phyloP scores from a whole-genome alignment of 2,888 invertebrate genomes.

The Synergus itoensis region DNA sequence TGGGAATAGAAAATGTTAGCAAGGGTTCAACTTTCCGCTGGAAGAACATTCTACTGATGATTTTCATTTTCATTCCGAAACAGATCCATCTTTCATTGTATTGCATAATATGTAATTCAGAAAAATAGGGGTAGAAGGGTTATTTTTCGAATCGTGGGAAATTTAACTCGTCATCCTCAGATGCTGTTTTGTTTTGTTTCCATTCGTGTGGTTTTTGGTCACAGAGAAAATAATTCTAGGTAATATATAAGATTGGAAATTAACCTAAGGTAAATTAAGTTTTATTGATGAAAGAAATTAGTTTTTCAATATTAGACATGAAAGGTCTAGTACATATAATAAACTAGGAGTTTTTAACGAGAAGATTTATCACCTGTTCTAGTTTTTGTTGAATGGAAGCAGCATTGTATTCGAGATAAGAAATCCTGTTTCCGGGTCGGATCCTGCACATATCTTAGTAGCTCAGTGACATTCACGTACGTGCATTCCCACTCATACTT shows the following conservation, averaged over 20 bases:
- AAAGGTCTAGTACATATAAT: background rate
- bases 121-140: background rate
- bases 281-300: no score
- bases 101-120: background rate
- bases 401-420: constrained; percentile 56
- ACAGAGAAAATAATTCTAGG: no score
- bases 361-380: constrained; percentile 22
- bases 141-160: background rate
- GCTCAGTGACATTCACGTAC: constrained; percentile 55
- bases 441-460: constrained; percentile 55
- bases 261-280: no score
- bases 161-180: no score
- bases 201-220: no score
- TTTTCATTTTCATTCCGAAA: background rate
- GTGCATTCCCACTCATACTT: constrained; percentile 55
- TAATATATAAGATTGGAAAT: no score
- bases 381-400: constrained; percentile 27
- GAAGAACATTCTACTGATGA: constrained; percentile 10
- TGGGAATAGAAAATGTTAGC: constrained; percentile 9
- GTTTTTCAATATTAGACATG: no score
- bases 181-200: no score
- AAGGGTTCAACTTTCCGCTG: background rate
- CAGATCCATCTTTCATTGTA: background rate
- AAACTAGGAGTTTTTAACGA: background rate
- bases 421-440: constrained; percentile 57